phyloP scores from a whole-genome alignment of 2,113 vertebrate genomes.

The Podarcis muralis region DNA sequence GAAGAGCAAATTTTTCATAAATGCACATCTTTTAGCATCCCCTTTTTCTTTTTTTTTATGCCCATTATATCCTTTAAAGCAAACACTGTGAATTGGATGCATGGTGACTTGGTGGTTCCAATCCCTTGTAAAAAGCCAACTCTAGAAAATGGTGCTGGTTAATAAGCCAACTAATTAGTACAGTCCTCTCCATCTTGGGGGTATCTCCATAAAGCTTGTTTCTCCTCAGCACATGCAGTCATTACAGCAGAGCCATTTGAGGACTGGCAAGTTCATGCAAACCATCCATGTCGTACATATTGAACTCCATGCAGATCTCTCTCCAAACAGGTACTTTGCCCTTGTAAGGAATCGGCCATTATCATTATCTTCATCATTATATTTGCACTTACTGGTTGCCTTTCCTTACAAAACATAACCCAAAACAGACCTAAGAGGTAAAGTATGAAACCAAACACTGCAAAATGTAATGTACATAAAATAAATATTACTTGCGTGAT shows the following conservation, averaged over 20 bases:
- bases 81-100: not conserved
- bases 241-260: not conserved
- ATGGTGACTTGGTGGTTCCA: not conserved
- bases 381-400: too few relatives aligned
- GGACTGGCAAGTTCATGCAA: not conserved
- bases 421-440: not conserved
- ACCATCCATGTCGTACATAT: not conserved
- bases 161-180: not conserved
- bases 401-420: too few relatives aligned
- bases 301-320: not conserved
- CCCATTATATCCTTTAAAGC: too few relatives aligned
- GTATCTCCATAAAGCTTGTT: not conserved
- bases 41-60: not conserved
- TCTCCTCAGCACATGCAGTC: too few relatives aligned
- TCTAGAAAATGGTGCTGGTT: not conserved
- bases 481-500: not conserved
- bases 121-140: not conserved
- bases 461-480: not conserved
- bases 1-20: not conserved
- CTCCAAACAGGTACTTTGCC: too few relatives aligned
- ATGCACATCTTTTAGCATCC: not conserved
- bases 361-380: too few relatives aligned
- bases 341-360: too few relatives aligned
- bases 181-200: not conserved
- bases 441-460: not conserved